Evolutionary conservation across 2,113 vertebrate species (phyloP).

Genomic region (Calypte anna): DNA sequence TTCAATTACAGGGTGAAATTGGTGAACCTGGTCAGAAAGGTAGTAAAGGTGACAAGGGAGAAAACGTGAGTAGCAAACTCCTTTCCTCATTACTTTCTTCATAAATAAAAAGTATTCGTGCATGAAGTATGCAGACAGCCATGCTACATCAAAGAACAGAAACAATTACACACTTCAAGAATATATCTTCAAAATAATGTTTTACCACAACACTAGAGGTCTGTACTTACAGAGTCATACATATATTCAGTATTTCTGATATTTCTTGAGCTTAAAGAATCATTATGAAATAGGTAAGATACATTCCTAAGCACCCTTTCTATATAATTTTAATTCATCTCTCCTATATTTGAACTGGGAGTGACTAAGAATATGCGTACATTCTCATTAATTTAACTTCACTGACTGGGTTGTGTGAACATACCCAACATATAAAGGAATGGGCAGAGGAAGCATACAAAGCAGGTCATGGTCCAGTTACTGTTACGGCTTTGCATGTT

Average conservation of each 20-base stretch:
- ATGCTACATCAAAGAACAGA: not conserved
- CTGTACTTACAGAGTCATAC: not conserved
- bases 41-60: conserved; percentile 96
- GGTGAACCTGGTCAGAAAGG: conserved; percentile 97
- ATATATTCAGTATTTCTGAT: not conserved
- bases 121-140: not conserved
- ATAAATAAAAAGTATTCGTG: not conserved
- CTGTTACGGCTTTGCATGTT: not conserved
- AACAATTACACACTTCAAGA: not conserved
- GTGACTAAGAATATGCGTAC: not conserved
- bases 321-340: not conserved
- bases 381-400: not conserved
- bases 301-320: not conserved
- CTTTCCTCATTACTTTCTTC: not conserved
- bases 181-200: not conserved
- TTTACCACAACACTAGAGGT: not conserved
- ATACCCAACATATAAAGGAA: not conserved
- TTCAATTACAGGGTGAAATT: conserved; percentile 89
- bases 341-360: not conserved
- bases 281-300: not conserved
- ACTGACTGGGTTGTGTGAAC: not conserved
- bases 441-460: not conserved
- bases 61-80: conserved; percentile 85
- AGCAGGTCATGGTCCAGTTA: not conserved
- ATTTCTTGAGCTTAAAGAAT: not conserved